Evolutionary conservation across 64 coral and sea anemone species (phyloP).

Genomic region (Actinia equina): DNA sequence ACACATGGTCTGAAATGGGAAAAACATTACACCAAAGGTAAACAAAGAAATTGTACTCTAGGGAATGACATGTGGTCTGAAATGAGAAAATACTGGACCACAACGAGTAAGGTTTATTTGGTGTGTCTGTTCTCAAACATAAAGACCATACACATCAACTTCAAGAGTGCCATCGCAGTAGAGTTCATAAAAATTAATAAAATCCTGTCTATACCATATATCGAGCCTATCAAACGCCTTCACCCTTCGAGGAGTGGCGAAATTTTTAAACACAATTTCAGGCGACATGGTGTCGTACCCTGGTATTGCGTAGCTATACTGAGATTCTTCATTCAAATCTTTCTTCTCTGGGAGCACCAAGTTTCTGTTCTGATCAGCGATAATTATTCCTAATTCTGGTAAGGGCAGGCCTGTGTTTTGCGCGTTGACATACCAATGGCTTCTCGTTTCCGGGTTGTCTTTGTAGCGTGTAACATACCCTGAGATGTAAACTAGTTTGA

Average conservation of each 20-base stretch:
- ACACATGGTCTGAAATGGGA: too few species aligned
- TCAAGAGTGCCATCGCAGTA: not conserved
- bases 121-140: not conserved
- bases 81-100: too few species aligned
- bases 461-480: conserved; percentile 10
- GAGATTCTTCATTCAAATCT: not conserved
- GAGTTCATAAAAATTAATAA: not conserved
- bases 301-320: not conserved
- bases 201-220: conserved; percentile 20
- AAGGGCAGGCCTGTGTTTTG: not conserved
- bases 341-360: not conserved
- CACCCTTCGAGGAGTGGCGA: not conserved
- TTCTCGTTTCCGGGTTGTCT: not conserved
- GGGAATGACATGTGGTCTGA: too few species aligned
- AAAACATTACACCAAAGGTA: too few species aligned
- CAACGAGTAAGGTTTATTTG: too few species aligned
- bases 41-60: too few species aligned
- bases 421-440: not conserved
- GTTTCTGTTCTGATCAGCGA: not conserved
- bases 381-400: not conserved
- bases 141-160: conserved; percentile 35
- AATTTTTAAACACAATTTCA: conserved; percentile 7
- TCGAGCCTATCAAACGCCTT: not conserved
- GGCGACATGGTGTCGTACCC: conserved; percentile 23
- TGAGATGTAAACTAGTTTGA: conserved; percentile 32